phyloP scores from a whole-genome alignment of 2,113 vertebrate species.

The Diphyllodes magnificus region DNA sequence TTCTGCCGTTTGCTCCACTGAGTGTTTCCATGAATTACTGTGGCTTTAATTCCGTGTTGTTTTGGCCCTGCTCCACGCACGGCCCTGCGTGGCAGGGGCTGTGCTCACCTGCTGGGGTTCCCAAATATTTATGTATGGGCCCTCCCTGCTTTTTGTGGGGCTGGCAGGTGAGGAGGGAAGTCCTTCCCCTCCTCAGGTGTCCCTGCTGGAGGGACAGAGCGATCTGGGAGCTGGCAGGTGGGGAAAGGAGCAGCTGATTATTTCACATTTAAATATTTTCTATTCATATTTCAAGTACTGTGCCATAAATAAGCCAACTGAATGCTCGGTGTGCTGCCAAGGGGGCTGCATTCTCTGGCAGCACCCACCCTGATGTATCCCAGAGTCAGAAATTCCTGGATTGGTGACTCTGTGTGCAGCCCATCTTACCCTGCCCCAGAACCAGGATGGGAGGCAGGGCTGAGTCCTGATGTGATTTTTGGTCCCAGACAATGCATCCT shows the following conservation, averaged over 20 bases:
- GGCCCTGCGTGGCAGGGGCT: neutral
- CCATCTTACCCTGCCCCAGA: neutral
- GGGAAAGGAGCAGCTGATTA: neutral
- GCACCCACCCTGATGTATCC: neutral
- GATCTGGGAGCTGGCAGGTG: neutral
- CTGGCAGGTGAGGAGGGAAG: neutral
- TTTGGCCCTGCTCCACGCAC: neutral
- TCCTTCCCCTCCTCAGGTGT: neutral
- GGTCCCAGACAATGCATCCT: neutral
- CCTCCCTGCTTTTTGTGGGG: neutral
- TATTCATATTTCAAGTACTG: rapidly evolving
- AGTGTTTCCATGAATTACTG: neutral
- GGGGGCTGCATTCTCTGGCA: neutral
- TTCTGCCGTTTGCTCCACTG: conserved; percentile 6
- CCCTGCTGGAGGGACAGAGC: neutral
- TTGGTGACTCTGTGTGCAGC: neutral
- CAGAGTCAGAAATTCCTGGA: neutral
- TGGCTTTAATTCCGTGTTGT: neutral
- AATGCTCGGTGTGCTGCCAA: neutral
- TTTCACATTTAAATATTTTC: neutral
- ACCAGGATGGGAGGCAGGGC: neutral
- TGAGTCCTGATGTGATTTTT: neutral
- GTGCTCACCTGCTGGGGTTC: neutral
- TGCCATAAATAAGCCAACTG: neutral
- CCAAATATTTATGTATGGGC: neutral